Base-by-base conservation (phyloP, 30 jellyfish, hydroid and myxozoan genomes). In the Aurelia aurita region DNA sequence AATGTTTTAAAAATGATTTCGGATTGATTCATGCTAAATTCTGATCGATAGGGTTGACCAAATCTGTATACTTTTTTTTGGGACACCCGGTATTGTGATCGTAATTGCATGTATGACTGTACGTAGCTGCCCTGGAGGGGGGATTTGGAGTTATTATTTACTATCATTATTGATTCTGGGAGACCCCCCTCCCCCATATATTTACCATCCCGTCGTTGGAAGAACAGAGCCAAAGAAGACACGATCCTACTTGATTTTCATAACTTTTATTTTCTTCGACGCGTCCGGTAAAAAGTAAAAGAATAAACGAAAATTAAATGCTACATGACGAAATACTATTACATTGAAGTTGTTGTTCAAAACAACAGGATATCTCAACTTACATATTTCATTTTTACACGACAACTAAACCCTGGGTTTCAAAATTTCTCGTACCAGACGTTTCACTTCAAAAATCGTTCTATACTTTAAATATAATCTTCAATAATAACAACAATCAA, bases 251-350 rank as follows among this genome's bases (percentile, higher is more conserved):
- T 21, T 27, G 72, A 39, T 58, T 28, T 46, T 55, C 54, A 39
- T 39, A 39, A 1, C 15, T 58, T 29, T 57, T 57, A n/a, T 25
- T 69, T 75, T 19, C 58, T 79, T 79, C 74, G 90, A 79, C 90
- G 29, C 90, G 59, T 79, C 90, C 90, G 74, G 74, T 79, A 64
- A 49, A 31, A 49, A 46, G 74, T 21, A 79, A 64, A 5, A 51
- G 49, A 15, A 47, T 34, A 79, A 31, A 61, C 46, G 22, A 12
- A 64, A 47, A 64, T 60, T 49, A 64, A 61, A 62, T 21, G 60
- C 43, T 39, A 21, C 21, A 68, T 61, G 21, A 61, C 35, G 73
- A n/a, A 11, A 32, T 18, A 27, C 62, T 39, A 2, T 22, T 16
- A 9, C n/a, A 70, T 47, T 70, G 39, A 32, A 70, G 21, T 14